Evolutionary conservation across 1,140 invertebrate genomes (phyloP).

Genomic region (Popillia japonica): DNA sequence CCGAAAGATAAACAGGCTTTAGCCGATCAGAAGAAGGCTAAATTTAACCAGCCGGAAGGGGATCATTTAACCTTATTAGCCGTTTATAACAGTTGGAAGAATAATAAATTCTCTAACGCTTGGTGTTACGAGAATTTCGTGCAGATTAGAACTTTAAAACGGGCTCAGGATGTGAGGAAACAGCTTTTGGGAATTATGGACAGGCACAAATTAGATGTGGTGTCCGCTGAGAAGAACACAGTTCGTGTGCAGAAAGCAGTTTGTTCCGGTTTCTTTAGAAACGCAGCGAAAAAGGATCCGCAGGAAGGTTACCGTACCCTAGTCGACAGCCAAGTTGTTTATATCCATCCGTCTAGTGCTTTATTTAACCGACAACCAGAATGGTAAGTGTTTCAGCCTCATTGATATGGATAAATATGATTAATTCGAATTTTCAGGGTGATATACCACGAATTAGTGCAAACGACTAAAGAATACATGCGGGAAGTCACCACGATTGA

Average conservation of each 20-base stretch:
- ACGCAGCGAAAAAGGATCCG: conserved; percentile 99
- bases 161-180: conserved; percentile 98
- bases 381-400: no score
- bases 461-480: conserved; percentile 99
- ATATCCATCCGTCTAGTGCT: conserved; percentile 98
- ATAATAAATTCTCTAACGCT: conserved; percentile 98
- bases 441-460: conserved; percentile 97
- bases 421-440: conserved; percentile 87
- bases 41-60: conserved; percentile 98
- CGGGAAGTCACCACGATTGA: conserved; percentile 98
- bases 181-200: conserved; percentile 99
- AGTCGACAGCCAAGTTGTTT: conserved; percentile 97
- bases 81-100: conserved; percentile 99
- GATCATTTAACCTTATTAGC: conserved; percentile 98
- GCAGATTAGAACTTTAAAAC: conserved; percentile 94
- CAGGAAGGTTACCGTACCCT: conserved; percentile 98
- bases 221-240: conserved; percentile 95
- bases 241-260: conserved; percentile 97
- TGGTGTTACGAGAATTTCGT: conserved; percentile 99
- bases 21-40: conserved; percentile 98
- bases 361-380: conserved; percentile 98
- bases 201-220: conserved; percentile 96
- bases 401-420: no score
- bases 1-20: conserved; percentile 97
- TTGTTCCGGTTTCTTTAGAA: conserved; percentile 99